Base-by-base conservation (phyloP, 2,113 vertebrate species). In the Engraulis encrasicolus region DNA sequence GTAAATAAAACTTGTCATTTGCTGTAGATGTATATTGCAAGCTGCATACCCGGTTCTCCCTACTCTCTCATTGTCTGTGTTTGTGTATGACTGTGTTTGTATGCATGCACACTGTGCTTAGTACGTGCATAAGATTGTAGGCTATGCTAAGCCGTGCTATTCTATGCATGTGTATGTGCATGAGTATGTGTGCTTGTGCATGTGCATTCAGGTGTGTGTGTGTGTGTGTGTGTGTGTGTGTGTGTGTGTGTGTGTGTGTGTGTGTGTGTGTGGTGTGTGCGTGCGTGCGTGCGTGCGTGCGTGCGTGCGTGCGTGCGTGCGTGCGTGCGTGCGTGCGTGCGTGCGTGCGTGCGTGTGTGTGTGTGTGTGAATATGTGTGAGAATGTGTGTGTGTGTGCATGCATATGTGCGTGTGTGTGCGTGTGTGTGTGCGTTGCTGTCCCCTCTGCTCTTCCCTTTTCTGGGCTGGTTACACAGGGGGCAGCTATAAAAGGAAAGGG, bases 401-500 rank as follows among this genome's bases (percentile, higher is more conserved):
- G 50, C 48, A 52, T 85, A 80, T 85, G 78, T 82, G 27, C 17
- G 78, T 83, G 66, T 58, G 78, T 77, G 34, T 79, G 27, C 80
- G 80, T 52, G 78, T 89, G 86, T 85, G 80, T 89, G 34, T 90
- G 79, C 82, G 23, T 85, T 89, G 88, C 80, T 86, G 85, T 90
- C 90, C 86, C 85, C 86, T 88, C 84, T 93, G 89, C 87, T 91
- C 88, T 93, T 92, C 90, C 94, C 92, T 95, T 94, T 94, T 93
- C 92, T 92, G 93, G 93, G 85, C 91, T 92, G 91, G 92, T 93
- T 93, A 91, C 91, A 92, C 87, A 79, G 87, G 88, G 92, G 90
- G 89, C 90, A 91, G 87, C 91, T 93, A 94, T 92, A 92, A 94
- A 94, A 92, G 90, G 92, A 94, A 94, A 92, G 91, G 90, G 86